Evolutionary conservation across 1,140 invertebrate species (phyloP).

Genomic region (Temnothorax nylanderi): DNA sequence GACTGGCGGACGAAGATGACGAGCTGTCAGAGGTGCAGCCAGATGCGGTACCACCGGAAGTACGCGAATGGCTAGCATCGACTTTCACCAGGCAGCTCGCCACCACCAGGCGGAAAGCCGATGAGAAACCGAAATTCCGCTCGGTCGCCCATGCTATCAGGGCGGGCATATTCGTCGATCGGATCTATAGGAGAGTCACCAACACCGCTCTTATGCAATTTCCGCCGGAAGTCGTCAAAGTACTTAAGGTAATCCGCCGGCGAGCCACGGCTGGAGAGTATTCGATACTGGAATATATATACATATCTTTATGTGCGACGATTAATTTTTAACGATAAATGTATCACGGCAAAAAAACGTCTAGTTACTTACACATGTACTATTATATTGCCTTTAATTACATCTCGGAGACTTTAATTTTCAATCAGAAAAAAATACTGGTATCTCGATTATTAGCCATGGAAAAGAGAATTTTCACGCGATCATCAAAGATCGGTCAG

Average conservation of each 20-base stretch:
- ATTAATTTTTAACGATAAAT: conserved; percentile 7
- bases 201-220: conserved; percentile 95
- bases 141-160: conserved; percentile 99
- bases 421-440: background rate
- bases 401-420: background rate
- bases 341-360: background rate
- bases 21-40: conserved; percentile 98
- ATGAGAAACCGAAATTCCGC: conserved; percentile 95
- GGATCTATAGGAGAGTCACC: conserved; percentile 96
- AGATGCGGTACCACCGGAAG: conserved; percentile 97
- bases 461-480: background rate
- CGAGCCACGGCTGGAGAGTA: background rate
- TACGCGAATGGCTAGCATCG: conserved; percentile 98
- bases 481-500: background rate
- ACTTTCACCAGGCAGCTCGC: conserved; percentile 97
- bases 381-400: too few relatives aligned
- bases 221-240: conserved; percentile 93
- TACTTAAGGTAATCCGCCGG: conserved; percentile 92
- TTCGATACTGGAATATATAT: too few relatives aligned
- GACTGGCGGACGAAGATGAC: conserved; percentile 95
- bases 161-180: conserved; percentile 98
- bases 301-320: background rate
- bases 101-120: conserved; percentile 90
- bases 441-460: background rate
- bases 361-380: too few relatives aligned